Conservation (phyloP, 2,113 vertebrate genomes). For the Struthio camelus region DNA sequence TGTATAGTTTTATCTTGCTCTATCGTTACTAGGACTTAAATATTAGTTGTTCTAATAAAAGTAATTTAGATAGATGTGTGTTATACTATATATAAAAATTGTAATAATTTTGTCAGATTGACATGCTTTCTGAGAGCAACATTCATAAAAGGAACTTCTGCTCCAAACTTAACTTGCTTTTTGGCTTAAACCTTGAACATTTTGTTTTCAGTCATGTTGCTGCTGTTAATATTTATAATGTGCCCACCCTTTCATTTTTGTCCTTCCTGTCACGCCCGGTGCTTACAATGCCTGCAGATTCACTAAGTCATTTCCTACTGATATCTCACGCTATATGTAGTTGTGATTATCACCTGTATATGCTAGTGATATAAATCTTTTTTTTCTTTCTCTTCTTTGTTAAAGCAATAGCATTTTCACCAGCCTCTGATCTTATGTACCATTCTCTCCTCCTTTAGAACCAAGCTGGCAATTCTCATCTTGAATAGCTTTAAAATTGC, state of each 20-base stretch:
- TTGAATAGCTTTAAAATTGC: conserved; percentile 85
- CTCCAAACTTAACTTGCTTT: background rate
- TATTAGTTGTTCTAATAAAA: background rate
- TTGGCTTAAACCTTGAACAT: background rate
- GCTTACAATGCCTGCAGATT: background rate
- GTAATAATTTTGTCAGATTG: background rate
- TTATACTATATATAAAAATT: background rate
- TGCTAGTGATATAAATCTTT: conserved; percentile 29
- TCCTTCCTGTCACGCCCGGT: conserved; percentile 21
- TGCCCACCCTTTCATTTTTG: conserved; percentile 5
- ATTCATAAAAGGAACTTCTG: conserved; percentile 8
- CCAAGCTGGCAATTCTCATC: conserved; percentile 77
- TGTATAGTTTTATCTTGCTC: background rate
- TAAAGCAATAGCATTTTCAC: conserved; percentile 44
- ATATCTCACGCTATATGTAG: conserved; percentile 22
- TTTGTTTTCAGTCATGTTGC: conserved; percentile 20
- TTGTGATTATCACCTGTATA: conserved; percentile 59
- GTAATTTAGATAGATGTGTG: background rate
- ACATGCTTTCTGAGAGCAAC: background rate
- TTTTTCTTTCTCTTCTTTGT: background rate
- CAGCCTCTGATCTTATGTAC: conserved; percentile 59
- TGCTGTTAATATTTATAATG: conserved; percentile 24
- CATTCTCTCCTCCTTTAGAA: conserved; percentile 72
- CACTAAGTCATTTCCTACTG: conserved; percentile 36
- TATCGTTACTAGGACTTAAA: background rate